Base-by-base conservation (phyloP, 2,888 invertebrate species). In the Chrysodeixis includens region DNA sequence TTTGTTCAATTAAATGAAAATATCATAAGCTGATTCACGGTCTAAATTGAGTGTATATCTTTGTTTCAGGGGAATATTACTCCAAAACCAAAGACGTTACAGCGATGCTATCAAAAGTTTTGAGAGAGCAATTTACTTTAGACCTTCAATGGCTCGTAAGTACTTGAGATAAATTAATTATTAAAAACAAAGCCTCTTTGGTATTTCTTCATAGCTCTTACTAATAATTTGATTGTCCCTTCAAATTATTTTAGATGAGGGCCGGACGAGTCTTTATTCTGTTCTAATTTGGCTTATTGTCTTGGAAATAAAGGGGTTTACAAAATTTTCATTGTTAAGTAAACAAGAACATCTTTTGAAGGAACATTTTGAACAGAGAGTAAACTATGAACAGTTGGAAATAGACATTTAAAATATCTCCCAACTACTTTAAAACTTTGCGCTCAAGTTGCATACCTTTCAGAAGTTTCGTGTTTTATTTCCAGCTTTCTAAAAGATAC, bases 141-240 rank as follows among this genome's bases (percentile, higher is more conserved):
- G 99, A 92, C 99, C 99, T 78, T 97, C 98, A 85, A 96, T 99
- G 93, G 98, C 99, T 90, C 96, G 99, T 99, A 96, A 98, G 98
- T 97, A 91, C 77, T 79, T 76, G 60, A 76, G 66, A 78, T 83
- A 81, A 82, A 82, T 84, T 83, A 81, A 83, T 82, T 81, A 84
- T 83, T 82, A 78, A 79, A 81, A 81, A 79, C 76, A 77, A 75
- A 81, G 75, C 67, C 71, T 74, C 73, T 76, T 80, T 77, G 76
- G 72, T 81, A 80, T 82, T 81, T 80, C 78, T 79, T 77, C 77
- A 75, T 79, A 65, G 74, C 75, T 71, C 74, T 79, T 74, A 79
- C 67, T 80, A 80, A 83, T 78, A 84, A 83, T 81, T 81, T 78
- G 69, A 84, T 79, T 81, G 76, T 69, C 67, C 69, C 76, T 66